Conservation (phyloP, 2,113 vertebrate genomes). For the Ploceus nigricollis region DNA sequence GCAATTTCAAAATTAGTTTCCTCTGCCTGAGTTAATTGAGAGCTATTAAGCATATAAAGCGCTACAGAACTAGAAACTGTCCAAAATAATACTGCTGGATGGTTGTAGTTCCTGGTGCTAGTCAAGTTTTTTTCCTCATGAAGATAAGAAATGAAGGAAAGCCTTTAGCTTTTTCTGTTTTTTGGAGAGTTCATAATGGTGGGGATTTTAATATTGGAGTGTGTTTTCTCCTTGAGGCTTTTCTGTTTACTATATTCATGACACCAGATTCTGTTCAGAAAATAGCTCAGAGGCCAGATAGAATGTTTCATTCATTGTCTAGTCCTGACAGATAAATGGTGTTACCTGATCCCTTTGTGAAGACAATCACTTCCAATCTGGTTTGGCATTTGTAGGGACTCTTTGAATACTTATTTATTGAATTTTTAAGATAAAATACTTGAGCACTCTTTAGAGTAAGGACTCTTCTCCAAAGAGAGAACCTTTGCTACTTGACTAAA, state of each 20-base stretch:
- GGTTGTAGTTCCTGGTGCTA: neutral
- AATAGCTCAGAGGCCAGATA: neutral
- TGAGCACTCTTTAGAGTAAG: neutral
- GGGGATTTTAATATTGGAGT: neutral
- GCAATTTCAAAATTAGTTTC: neutral
- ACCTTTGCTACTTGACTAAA: neutral
- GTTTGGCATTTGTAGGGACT: neutral
- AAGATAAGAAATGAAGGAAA: neutral
- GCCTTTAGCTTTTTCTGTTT: neutral
- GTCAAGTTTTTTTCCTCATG: fast-evolving
- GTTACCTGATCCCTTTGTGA: neutral
- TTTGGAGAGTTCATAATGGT: neutral
- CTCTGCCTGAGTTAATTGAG: neutral
- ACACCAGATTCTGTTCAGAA: neutral
- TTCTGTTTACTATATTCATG: neutral
- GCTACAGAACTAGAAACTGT: neutral
- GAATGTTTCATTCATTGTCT: neutral
- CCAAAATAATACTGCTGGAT: neutral
- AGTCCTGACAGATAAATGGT: neutral
- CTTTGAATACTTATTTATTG: neutral
- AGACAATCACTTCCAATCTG: neutral
- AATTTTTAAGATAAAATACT: neutral
- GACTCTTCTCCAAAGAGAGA: neutral
- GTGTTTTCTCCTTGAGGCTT: neutral
- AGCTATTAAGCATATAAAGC: neutral